A percentile compares a stretch with the other conserved stretches of the same genome.
These are phyloP conservation scores for honey bee (Apis mellifera) DNA, from an alignment of 1,140 invertebrate genomes.

Conservation along the genomic window Amel_HAv3.1 CM009944.2:5113501-5114000, in stretches of 20 bases:
- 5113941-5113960: background rate
- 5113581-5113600: background rate
- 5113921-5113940: background rate
- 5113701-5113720: background rate
- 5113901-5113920: background rate
- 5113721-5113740: too few species aligned
- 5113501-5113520: background rate
- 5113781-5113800: background rate
- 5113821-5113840: background rate
- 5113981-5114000: background rate
- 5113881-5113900: conserved; percentile 10
- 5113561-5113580: too few species aligned
- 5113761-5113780: background rate
- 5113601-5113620: background rate
- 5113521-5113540: background rate
- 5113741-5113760: background rate
- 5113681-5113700: conserved; percentile 55
- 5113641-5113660: conserved; percentile 88
- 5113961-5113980: background rate
- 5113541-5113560: background rate
- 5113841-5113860: background rate
- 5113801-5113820: too few species aligned
- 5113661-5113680: conserved; percentile 83
- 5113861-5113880: conserved; percentile 3
- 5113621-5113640: conserved; percentile 40